Evolutionary conservation across 2,888 invertebrate species (phyloP), one percentile per base, ranked within the genome.

Genomic region (Melangyna quadrimaculata): DNA sequence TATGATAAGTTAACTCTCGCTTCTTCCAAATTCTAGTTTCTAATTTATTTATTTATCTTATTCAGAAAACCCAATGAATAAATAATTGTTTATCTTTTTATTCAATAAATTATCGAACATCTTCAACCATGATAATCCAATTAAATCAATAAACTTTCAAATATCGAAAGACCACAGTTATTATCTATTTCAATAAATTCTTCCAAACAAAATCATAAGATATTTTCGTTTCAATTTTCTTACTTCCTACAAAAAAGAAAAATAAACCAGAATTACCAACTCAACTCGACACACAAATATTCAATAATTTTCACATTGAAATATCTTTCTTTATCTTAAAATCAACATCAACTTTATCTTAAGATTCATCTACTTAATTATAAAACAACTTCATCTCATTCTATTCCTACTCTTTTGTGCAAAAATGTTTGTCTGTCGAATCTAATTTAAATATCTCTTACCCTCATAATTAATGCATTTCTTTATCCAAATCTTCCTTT

Each of bases 391-490:
- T 24, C 35, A n/a, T 24, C 51, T 35, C 35, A 7, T 5, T 43
- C 27, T 27, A n/a, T 43, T 27, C 9, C n/a, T 7, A 17, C 14
- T 53, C 17, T 43, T 22, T 32, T 45, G 43, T 35, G 17, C 17
- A 24, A 14, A 37, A 37, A 45, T n/a, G 6, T 17, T 48, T 12
- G 14, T 32, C 40, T 57, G 75, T 63, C 72, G 69, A 53, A 82
- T 73, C 78, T 55, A 73, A 82, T 82, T 78, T 63, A 24, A 67
- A 75, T 75, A 74, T 63, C 70, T 74, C 70, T 78, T 70, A 83
- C 63, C 83, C 78, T 84, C 65, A 75, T 84, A 84, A 84, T 79
- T 79, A 84, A 79, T 79, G 74, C 71, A 79, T 74, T 71, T 74
- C 51, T 70, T 71, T 78, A 78, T 74, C 57, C 63, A 65, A 65